Conservation (phyloP, 2,797 vertebrate species). For the Emydoidea blandingii region DNA sequence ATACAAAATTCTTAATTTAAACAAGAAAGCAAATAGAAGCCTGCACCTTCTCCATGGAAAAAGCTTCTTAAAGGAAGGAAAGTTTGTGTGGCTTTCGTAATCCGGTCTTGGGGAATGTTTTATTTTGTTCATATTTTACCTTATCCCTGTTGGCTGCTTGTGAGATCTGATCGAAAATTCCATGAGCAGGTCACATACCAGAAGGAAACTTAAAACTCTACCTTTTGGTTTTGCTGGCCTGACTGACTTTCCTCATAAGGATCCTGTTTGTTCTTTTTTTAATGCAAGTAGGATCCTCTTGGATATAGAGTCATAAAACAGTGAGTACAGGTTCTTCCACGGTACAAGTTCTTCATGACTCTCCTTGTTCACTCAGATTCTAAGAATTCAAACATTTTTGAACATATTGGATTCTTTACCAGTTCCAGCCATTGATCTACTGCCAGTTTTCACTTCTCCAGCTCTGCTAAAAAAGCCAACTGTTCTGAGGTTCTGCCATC, state of each 20-base stretch:
- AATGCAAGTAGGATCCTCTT: background rate
- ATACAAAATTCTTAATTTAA: background rate
- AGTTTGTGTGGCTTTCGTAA: background rate
- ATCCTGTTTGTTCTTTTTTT: slow-evolving; percentile 40
- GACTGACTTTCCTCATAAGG: background rate
- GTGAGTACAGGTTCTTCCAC: background rate
- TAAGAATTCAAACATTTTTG: background rate
- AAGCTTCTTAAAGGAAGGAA: background rate
- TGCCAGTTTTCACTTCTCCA: background rate
- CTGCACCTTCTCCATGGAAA: background rate
- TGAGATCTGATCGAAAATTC: background rate
- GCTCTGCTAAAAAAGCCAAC: background rate
- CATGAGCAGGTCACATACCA: background rate
- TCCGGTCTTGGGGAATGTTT: background rate
- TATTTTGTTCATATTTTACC: background rate
- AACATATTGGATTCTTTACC: background rate
- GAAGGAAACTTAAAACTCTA: background rate
- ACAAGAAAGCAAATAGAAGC: background rate
- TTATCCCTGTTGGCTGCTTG: background rate
- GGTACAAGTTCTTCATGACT: background rate
- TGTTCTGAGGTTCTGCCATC: background rate
- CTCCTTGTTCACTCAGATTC: background rate
- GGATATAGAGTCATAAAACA: background rate
- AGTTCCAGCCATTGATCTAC: background rate
- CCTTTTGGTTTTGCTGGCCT: background rate